Base-by-base conservation (phyloP, 1,140 invertebrate species). In the Magallana ariakensis region DNA sequence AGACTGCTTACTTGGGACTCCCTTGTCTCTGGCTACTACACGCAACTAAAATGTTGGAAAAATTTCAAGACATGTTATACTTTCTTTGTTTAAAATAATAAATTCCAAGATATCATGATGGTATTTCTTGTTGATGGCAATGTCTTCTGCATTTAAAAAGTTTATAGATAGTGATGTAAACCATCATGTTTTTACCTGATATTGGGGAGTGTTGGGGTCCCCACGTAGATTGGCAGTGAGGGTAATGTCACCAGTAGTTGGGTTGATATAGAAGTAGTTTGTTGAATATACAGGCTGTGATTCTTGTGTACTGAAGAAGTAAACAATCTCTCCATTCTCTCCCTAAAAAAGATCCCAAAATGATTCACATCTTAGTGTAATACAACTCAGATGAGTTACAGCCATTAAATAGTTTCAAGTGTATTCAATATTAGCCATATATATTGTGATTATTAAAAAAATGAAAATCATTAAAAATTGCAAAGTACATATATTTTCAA, bases 261-360 rank as follows among this genome's bases (percentile, higher is more conserved):
- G 90, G 46, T 89, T 91, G 8, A 91, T 89, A 84, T 90, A 91
- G 87, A 91, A 92, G 58, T 84, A 91, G 8, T 75, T 46, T n/a
- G 54, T 75, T 16, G 75, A 85, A 53, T 83, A 66, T 0, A 60
- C 15, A n/a, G 91, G 91, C 16, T 66, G 55, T 55, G 84, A 89
- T 70, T 87, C 85, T 60, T 60, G 82, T 16, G n/a, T 75, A 86
- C 54, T 87, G n/a, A 86, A 91, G 58, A 82, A 85, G 87, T 91
- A 92, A 3, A 86, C 85, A 60, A 92, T 81, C 7, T 81, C 56
- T 10, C 91, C 92, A 89, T 90, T 89, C 7, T 89, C 83, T 60
- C 92, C 91, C 91, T 92, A 80, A 13, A 85, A 89, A 58, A 88
- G n/a, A 22, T 58, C 57, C 84, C 16, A 85, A 2, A 80, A 84